Percentiles rank a stretch among this genome's conserved stretches.
These are phyloP conservation scores for Arnoldichthys spilopterus DNA, from an alignment of 2,797 vertebrate species.

Conservation along the genomic window DNA sequence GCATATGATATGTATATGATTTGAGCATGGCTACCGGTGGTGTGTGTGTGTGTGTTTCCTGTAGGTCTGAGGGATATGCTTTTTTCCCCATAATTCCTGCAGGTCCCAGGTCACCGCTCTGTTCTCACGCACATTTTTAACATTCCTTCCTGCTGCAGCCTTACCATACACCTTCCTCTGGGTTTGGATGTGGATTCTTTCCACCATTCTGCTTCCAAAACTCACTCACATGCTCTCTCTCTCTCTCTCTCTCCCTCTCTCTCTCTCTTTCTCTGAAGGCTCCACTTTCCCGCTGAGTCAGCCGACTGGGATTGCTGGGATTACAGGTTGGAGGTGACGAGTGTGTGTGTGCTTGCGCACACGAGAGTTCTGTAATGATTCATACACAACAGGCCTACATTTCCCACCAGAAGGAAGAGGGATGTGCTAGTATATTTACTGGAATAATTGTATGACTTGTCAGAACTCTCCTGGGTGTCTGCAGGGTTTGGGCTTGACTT, in stretches of 20 bases:
- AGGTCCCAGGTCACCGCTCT: conserved; percentile 83
- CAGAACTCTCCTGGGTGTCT: conserved; percentile 5
- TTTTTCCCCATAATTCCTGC: conserved; percentile 83
- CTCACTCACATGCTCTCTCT: conserved; percentile 65
- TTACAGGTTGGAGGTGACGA: conserved; percentile 78
- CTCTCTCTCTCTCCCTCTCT: conserved; percentile 73
- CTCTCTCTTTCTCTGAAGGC: conserved; percentile 70
- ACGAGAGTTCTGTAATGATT: conserved; percentile 43
- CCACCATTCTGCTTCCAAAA: conserved; percentile 80
- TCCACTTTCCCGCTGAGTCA: conserved; percentile 77
- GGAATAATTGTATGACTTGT: conserved; percentile 18
- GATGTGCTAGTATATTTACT: conserved; percentile 35
- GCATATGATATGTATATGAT: too few relatives aligned
- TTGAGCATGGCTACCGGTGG: not conserved
- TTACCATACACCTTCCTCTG: conserved; percentile 85
- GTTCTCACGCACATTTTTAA: conserved; percentile 85
- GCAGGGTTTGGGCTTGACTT: conserved; percentile 9
- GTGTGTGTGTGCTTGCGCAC: conserved; percentile 51
- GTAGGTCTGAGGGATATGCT: conserved; percentile 80
- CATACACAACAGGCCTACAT: conserved; percentile 43
- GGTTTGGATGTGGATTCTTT: conserved; percentile 82
- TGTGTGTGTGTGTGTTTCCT: conserved; percentile 79
- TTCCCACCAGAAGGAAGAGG: conserved; percentile 34
- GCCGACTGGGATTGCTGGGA: conserved; percentile 76
- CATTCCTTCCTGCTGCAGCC: conserved; percentile 82